These are phyloP conservation scores for Colistium nudipinnis DNA, from an alignment of 2,113 vertebrate genomes.

Conservation along the genomic window DNA sequence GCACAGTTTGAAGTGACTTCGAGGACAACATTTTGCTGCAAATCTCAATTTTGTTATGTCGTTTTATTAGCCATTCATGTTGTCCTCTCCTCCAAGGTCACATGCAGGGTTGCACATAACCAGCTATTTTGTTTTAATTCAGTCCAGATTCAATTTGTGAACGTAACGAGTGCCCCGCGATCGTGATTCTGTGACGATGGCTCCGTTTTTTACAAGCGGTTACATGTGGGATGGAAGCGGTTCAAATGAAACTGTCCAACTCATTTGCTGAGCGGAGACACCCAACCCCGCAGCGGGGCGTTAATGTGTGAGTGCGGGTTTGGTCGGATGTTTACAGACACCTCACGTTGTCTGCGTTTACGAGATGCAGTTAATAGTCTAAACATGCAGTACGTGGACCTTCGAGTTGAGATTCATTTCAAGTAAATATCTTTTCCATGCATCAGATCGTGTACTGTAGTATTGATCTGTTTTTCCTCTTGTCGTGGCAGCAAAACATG, in stretches of 20 bases:
- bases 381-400: neutral
- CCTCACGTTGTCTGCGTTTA: neutral
- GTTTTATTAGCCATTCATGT: neutral
- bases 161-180: constrained; percentile 8
- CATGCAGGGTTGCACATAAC: neutral
- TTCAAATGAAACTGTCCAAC: constrained; percentile 31
- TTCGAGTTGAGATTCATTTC: neutral
- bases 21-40: neutral
- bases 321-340: neutral
- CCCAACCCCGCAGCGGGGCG: neutral
- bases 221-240: too few species aligned
- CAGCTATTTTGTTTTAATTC: constrained; percentile 6
- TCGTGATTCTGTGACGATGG: constrained; percentile 21
- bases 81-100: constrained; percentile 2
- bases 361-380: too few species aligned
- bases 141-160: constrained; percentile 22
- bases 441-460: neutral
- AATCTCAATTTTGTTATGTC: neutral
- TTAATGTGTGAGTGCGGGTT: constrained; percentile 15
- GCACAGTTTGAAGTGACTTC: constrained; percentile 12
- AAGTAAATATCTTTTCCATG: neutral
- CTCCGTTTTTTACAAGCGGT: too few species aligned
- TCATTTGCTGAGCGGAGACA: constrained; percentile 7
- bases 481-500: neutral
- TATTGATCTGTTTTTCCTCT: neutral